Evolutionary conservation across 2,888 invertebrate species (phyloP), one percentile per base, ranked within the genome.

Genomic region (Sphaeridia pumilis): DNA sequence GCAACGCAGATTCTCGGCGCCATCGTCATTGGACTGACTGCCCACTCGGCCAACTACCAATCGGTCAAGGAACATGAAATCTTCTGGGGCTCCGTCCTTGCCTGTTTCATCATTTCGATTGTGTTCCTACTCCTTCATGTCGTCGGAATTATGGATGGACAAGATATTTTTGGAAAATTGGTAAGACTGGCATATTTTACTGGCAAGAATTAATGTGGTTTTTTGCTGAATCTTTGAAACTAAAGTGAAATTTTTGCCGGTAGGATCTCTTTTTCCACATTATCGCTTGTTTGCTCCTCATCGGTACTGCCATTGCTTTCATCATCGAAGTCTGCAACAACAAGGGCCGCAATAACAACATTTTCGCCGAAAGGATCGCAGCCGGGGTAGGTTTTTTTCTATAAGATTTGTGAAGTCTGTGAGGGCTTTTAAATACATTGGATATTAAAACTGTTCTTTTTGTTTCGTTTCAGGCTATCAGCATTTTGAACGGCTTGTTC

Each of bases 181-280:
- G 63, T 63, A 51, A 55, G 60, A n/a, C n/a, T n/a, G 52, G 3
- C 17, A 14, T 27, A 46, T 10, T 26, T n/a, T n/a, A n/a, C n/a
- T n/a, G n/a, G n/a, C n/a, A n/a, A n/a, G n/a, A n/a, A n/a, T n/a
- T n/a, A n/a, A n/a, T n/a, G n/a, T n/a, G n/a, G n/a, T n/a, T n/a
- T n/a, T n/a, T n/a, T n/a, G n/a, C n/a, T n/a, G n/a, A n/a, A n/a
- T n/a, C n/a, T n/a, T n/a, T 22, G 24, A 45, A 10, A 43, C 28
- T 25, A 25, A 4, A 45, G 2, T 45, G 17, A 14, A 46, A 36
- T 26, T 22, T n/a, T n/a, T n/a, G n/a, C n/a, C n/a, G n/a, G n/a
- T 43, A 63, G 63, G 63, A 63, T 24, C 58, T 59, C 48, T 20
- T 59, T 12, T 63, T 54, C 47, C 63, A 63, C 49, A 22, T 58